Conservation (phyloP, 2,888 invertebrate genomes). For the Papilio protenor region DNA sequence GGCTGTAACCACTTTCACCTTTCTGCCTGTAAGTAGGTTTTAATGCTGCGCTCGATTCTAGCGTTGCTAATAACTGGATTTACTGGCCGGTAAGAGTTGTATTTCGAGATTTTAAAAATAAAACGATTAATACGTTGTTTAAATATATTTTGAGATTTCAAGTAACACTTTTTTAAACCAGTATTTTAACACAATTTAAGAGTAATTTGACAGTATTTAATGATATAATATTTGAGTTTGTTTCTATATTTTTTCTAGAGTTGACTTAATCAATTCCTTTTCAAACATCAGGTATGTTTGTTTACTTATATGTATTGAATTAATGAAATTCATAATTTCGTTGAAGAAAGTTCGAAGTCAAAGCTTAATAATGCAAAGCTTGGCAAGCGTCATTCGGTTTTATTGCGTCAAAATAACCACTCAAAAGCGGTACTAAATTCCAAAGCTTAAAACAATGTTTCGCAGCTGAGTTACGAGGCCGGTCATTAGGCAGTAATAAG, state of each 20-base stretch:
- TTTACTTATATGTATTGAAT: background rate
- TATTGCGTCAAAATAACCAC: conserved; percentile 30
- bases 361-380: background rate
- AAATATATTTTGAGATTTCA: background rate
- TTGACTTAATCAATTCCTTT: background rate
- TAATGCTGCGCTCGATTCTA: conserved; percentile 51
- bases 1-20: conserved; percentile 68
- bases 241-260: background rate
- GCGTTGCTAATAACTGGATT: conserved; percentile 39
- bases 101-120: conserved; percentile 8
- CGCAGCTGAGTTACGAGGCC: conserved; percentile 37
- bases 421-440: conserved; percentile 30
- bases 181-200: background rate
- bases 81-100: conserved; percentile 21
- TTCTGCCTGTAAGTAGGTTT: conserved; percentile 56
- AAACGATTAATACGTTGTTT: background rate
- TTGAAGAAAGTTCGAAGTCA: background rate
- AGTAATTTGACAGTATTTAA: background rate
- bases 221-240: background rate
- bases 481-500: conserved; percentile 56
- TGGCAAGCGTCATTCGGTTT: background rate
- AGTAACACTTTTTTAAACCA: background rate
- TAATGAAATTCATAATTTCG: background rate
- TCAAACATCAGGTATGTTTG: background rate
- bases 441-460: conserved; percentile 36